Conservation (phyloP, 2,113 vertebrate genomes). For the Oenanthe oenanthe region DNA sequence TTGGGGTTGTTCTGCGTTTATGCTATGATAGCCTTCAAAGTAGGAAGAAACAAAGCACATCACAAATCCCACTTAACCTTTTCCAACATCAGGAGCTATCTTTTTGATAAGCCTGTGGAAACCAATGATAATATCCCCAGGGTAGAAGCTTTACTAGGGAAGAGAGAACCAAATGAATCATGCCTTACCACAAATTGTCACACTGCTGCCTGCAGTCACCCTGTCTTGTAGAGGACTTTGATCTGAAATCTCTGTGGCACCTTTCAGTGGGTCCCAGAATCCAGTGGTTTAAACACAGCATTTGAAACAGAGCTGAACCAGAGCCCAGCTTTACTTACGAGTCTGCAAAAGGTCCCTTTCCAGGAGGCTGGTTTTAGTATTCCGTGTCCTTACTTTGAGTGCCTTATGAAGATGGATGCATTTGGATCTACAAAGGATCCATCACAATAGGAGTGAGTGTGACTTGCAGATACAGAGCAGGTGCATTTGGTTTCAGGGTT, state of each 20-base stretch:
- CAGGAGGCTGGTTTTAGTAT: not conserved
- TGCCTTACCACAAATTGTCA: not conserved
- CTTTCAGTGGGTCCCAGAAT: not conserved
- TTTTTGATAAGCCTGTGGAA: not conserved
- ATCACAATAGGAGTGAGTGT: not conserved
- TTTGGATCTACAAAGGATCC: not conserved
- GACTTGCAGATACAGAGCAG: not conserved
- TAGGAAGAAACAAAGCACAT: not conserved
- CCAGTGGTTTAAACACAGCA: not conserved
- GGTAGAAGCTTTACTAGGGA: not conserved
- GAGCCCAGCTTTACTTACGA: not conserved
- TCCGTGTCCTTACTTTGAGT: not conserved
- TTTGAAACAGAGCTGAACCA: not conserved
- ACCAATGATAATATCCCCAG: not conserved
- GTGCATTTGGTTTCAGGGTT: not conserved
- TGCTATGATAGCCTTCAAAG: not conserved
- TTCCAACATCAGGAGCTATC: not conserved
- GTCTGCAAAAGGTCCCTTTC: not conserved
- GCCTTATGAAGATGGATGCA: rapidly evolving
- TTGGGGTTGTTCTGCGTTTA: not conserved
- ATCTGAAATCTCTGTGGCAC: not conserved
- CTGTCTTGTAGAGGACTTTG: not conserved
- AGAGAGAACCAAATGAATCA: not conserved
- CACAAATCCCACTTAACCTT: not conserved
- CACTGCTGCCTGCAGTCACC: not conserved